Percentiles rank a stretch among this genome's conserved stretches.
Conservation (phyloP, 2,888 invertebrate genomes). For the Agriotes lineatus region DNA sequence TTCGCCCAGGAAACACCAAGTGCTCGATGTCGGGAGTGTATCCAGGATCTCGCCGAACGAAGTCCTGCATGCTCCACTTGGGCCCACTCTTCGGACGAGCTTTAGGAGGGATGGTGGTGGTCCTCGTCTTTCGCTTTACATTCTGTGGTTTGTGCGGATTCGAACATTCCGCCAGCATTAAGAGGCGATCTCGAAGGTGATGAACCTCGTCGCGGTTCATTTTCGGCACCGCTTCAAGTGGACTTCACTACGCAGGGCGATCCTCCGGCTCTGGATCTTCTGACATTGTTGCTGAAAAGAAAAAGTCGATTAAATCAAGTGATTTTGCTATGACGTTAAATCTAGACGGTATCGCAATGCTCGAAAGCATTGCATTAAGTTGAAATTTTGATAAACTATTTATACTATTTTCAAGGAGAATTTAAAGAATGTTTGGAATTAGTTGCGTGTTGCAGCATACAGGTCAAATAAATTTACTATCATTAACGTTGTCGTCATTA, state of each 20-base stretch:
- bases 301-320: neutral
- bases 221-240: conserved; percentile 49
- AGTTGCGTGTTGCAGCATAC: too few relatives aligned
- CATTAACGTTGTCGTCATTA: too few relatives aligned
- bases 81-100: conserved; percentile 45
- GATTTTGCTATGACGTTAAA: too few relatives aligned
- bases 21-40: conserved; percentile 72
- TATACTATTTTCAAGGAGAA: too few relatives aligned
- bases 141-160: conserved; percentile 62
- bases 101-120: conserved; percentile 38
- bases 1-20: conserved; percentile 69
- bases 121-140: conserved; percentile 59
- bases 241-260: conserved; percentile 14
- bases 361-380: too few relatives aligned
- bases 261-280: conserved; percentile 41
- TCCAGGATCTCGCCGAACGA: conserved; percentile 67
- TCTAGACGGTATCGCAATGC: too few relatives aligned
- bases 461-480: too few relatives aligned
- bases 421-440: too few relatives aligned
- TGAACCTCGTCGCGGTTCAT: conserved; percentile 68
- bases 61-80: conserved; percentile 63
- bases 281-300: conserved; percentile 39
- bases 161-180: conserved; percentile 67
- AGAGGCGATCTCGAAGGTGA: conserved; percentile 67
- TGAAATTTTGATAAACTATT: too few relatives aligned